Conservation (phyloP, 2,113 vertebrate genomes). For the Proterorhinus semilunaris region DNA sequence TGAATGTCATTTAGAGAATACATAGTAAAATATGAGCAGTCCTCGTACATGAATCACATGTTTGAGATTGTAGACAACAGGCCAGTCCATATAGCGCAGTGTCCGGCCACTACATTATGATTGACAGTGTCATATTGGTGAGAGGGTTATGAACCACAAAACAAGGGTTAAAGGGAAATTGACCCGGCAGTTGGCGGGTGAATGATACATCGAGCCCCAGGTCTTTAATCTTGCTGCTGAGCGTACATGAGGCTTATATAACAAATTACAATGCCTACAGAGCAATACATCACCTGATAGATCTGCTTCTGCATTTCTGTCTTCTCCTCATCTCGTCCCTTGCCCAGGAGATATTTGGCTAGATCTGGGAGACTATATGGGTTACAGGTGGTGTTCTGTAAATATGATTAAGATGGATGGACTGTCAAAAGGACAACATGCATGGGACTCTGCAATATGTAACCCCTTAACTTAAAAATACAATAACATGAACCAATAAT, state of each 20-base stretch:
- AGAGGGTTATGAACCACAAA: conserved; percentile 82
- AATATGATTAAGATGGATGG: conserved; percentile 62
- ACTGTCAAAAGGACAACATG: conserved; percentile 26
- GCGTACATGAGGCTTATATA: conserved; percentile 82
- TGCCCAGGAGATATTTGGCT: conserved; percentile 43
- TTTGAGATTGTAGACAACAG: conserved; percentile 16
- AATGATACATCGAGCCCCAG: conserved; percentile 81
- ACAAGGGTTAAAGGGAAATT: conserved; percentile 84
- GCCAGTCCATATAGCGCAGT: conserved; percentile 1
- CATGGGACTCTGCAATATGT: conserved; percentile 15
- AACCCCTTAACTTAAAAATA: no score
- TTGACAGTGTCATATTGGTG: conserved; percentile 78
- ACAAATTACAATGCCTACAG: conserved; percentile 79
- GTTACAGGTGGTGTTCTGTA: conserved; percentile 52
- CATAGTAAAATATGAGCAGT: neutral
- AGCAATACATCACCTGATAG: conserved; percentile 77
- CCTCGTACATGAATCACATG: neutral
- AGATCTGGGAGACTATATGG: conserved; percentile 47
- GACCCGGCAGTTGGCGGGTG: conserved; percentile 80
- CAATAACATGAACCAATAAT: no score
- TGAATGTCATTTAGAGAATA: neutral
- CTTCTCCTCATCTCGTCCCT: conserved; percentile 51
- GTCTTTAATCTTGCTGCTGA: conserved; percentile 81
- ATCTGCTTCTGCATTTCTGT: conserved; percentile 60
- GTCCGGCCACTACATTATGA: conserved; percentile 62